Base-by-base conservation (phyloP, 2,113 vertebrate species). In the Pseudopipra pipra region DNA sequence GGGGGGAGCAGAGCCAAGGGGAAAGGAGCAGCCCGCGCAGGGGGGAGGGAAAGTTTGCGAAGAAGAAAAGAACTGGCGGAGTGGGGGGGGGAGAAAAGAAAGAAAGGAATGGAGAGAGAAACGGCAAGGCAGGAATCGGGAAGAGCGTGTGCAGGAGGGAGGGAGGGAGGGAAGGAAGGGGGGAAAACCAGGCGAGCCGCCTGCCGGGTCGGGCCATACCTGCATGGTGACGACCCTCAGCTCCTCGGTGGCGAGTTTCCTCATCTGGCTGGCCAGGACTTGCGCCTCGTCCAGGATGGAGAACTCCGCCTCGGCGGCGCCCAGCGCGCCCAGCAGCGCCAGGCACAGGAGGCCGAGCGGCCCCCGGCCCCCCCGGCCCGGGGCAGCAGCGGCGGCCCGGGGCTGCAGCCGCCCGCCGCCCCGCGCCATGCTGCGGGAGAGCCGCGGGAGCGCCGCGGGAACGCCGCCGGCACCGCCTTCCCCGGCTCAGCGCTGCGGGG, bases 151-250 rank as follows among this genome's bases (percentile, higher is more conserved):
- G 44, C 31, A 73, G n/a, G n/a, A 51, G 52, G 52, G 30, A 31
- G 51, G 71, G n/a, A 51, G 41, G 49, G 66, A 59, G 18, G 21
- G 24, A n/a, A 39, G 15, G 35, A 65, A 12, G 49, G 44, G 56
- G 47, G 31, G 55, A 46, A 31, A 44, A 41, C 5, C n/a, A 62
- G 79, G 79, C 76, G 63, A 44, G 85, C 52, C 67, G 79, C 31
- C 15, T n/a, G 23, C 43, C 75, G 39, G 63, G n/a, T 39, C 84
- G 80, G 58, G 65, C n/a, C 66, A 97, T 98, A 99, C 99, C 99
- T 99, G 99, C 99, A 99, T 99, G 19, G 98, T 99, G 92, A 99
- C 98, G 51, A 99, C 99, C 83, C 99, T 98, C 89, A 99, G 98
- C 97, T 99, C 99, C 97, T 99, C 99, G 2, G 98, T 96, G n/a